Evolutionary conservation across 1,140 invertebrate genomes (phyloP).

Genomic region (Rhagoletis pomonella): DNA sequence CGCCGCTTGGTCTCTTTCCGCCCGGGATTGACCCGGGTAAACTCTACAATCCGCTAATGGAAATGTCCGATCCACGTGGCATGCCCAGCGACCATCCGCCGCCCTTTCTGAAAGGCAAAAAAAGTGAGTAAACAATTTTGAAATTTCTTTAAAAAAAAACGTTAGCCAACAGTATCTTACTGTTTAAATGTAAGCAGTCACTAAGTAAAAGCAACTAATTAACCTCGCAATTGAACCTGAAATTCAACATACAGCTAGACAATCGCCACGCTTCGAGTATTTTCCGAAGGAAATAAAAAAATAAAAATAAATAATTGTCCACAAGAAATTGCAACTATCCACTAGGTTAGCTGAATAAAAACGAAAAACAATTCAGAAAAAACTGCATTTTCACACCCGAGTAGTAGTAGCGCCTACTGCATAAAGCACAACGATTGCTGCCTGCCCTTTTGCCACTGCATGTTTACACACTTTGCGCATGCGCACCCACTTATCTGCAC

Average conservation of each 20-base stretch:
- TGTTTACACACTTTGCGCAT: conserved; percentile 48
- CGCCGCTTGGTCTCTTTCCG: conserved; percentile 82
- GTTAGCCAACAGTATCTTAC: not conserved
- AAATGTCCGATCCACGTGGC: conserved; percentile 78
- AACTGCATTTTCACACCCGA: conserved; percentile 15
- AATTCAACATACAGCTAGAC: not conserved
- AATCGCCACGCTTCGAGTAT: conserved; percentile 3
- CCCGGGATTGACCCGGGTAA: conserved; percentile 83
- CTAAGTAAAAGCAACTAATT: conserved; percentile 1
- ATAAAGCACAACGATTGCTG: no score
- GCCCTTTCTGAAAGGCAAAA: conserved; percentile 79
- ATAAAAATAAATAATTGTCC: not conserved
- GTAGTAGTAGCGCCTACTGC: conserved; percentile 23
- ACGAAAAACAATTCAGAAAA: not conserved
- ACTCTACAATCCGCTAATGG: conserved; percentile 81
- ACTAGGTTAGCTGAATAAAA: not conserved
- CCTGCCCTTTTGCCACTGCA: conserved; percentile 43
- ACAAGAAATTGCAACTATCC: not conserved
- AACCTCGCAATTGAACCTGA: conserved; percentile 37
- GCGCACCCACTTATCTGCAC: conserved; percentile 34
- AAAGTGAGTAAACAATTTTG: conserved; percentile 77
- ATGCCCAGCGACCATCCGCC: conserved; percentile 78
- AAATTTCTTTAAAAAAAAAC: not conserved
- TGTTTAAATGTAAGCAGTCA: not conserved
- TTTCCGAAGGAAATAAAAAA: not conserved